Evolutionary conservation across 2,888 invertebrate genomes (phyloP).

Genomic region (Drosophila fungiperda): DNA sequence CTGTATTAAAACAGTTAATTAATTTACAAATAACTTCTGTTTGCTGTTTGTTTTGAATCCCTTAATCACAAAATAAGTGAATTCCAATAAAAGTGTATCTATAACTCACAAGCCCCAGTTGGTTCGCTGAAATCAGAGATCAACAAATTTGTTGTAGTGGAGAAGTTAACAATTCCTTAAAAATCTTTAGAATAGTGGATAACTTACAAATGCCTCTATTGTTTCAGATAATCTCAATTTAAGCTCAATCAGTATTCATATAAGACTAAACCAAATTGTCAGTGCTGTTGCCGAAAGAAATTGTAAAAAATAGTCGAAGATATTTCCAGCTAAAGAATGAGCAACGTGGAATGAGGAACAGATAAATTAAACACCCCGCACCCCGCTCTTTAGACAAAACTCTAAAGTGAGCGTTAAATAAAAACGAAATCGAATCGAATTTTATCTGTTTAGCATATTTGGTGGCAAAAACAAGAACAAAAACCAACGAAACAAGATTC

Average conservation of each 20-base stretch:
- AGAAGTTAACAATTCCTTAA: neutral
- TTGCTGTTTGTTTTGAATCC: too few relatives aligned
- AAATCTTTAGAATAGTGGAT: neutral
- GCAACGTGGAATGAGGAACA: conserved; percentile 28
- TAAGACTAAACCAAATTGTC: conserved; percentile 6
- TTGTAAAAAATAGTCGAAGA: conserved; percentile 42
- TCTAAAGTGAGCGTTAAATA: conserved; percentile 35
- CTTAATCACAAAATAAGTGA: neutral
- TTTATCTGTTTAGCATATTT: conserved; percentile 73
- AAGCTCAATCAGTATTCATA: neutral
- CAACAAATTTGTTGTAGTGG: neutral
- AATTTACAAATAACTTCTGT: neutral
- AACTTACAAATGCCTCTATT: neutral
- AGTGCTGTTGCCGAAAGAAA: conserved; percentile 41
- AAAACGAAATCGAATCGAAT: conserved; percentile 54
- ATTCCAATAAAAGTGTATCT: neutral
- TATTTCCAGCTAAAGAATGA: conserved; percentile 54
- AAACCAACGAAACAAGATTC: neutral
- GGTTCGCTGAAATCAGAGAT: neutral
- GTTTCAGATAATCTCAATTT: neutral
- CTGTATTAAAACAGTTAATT: neutral
- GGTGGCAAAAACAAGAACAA: conserved; percentile 31
- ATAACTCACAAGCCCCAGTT: neutral
- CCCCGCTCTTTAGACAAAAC: conserved; percentile 7
- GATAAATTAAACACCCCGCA: conserved; percentile 60